A percentile compares a stretch with the other conserved stretches of the same genome.
Evolutionary conservation across 2,888 invertebrate genomes (phyloP).

Genomic region (Digitonthophagus gazella): DNA sequence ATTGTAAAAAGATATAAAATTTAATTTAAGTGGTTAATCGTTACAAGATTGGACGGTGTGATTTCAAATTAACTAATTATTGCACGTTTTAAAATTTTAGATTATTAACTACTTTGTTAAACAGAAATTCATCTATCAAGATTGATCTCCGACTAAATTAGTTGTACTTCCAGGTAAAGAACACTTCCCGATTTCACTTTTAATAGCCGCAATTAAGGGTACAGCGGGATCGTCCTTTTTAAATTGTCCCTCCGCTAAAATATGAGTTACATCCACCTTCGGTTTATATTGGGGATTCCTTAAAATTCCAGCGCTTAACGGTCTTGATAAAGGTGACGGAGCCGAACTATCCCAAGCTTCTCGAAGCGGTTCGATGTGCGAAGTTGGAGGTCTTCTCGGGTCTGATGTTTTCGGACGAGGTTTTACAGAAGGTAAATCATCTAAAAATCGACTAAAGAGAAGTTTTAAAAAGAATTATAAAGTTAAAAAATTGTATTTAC

Average conservation of each 20-base stretch:
- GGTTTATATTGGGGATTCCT: constrained; percentile 56
- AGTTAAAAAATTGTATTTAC: constrained; percentile 28
- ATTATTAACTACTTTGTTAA: too few relatives aligned
- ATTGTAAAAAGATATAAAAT: too few relatives aligned
- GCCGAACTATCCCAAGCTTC: constrained; percentile 56
- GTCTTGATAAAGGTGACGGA: constrained; percentile 57
- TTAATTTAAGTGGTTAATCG: too few relatives aligned
- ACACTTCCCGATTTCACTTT: constrained; percentile 61
- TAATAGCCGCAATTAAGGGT: constrained; percentile 81
- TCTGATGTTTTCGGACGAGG: constrained; percentile 48
- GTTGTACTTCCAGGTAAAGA: constrained; percentile 50
- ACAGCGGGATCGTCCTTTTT: constrained; percentile 70
- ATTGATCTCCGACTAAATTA: constrained; percentile 36
- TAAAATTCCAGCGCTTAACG: constrained; percentile 65
- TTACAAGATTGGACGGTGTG: too few relatives aligned
- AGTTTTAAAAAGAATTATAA: constrained; percentile 14
- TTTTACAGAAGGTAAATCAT: constrained; percentile 32
- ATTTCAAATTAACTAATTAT: too few relatives aligned
- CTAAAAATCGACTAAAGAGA: constrained; percentile 32
- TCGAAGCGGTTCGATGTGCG: constrained; percentile 47
- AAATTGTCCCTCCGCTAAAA: constrained; percentile 60
- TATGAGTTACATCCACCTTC: constrained; percentile 54
- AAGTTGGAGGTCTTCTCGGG: constrained; percentile 43
- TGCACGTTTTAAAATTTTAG: too few relatives aligned
- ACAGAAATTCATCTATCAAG: too few relatives aligned